These are phyloP conservation scores for Epinotia brunnichana DNA, from an alignment of 2,888 invertebrate species.

Conservation along the genomic window DNA sequence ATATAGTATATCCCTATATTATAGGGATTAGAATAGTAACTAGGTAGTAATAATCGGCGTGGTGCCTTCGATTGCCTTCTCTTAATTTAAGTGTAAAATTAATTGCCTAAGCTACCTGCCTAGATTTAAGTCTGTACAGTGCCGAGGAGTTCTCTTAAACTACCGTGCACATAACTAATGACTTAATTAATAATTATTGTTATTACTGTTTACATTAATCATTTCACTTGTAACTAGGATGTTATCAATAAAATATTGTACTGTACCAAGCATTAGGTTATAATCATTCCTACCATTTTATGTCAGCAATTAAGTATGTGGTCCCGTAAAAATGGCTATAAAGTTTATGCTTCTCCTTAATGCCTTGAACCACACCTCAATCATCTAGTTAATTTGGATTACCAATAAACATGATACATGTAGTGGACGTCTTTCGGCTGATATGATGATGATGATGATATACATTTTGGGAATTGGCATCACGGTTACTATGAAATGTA, in stretches of 20 bases:
- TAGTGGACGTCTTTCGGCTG: no score
- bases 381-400: conserved; percentile 39
- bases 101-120: no score
- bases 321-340: conserved; percentile 30
- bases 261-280: conserved; percentile 3
- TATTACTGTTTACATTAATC: no score
- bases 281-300: conserved; percentile 26
- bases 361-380: conserved; percentile 36
- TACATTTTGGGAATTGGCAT: not conserved
- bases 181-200: no score
- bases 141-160: no score
- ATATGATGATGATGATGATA: no score
- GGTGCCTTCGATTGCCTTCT: not conserved
- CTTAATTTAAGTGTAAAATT: not conserved
- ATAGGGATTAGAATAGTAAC: no score
- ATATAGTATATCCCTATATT: no score
- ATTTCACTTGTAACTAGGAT: no score
- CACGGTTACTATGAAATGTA: not conserved
- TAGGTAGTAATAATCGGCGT: not conserved
- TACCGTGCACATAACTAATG: no score
- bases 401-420: conserved; percentile 27
- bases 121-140: no score
- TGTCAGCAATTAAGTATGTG: conserved; percentile 39
- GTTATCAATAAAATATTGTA: no score
- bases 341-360: conserved; percentile 34